These are phyloP conservation scores for Dipodomys stephensi DNA, from an alignment of 2,113 vertebrate species.

Conservation along the genomic window DNA sequence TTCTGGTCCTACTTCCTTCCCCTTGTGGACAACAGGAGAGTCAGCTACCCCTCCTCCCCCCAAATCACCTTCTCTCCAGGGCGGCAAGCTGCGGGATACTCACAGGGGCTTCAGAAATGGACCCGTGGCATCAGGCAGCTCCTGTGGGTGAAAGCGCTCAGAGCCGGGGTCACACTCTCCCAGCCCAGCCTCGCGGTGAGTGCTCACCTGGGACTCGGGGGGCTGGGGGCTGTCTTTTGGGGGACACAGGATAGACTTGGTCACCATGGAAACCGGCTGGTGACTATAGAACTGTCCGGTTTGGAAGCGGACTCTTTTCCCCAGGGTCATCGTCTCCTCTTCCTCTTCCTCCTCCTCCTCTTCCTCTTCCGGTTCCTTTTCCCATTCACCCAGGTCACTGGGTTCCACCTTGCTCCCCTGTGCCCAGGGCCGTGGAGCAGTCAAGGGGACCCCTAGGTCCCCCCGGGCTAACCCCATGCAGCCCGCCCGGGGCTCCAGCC, in stretches of 20 bases:
- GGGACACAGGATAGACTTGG: no score
- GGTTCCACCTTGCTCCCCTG: not conserved
- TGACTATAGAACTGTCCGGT: no score
- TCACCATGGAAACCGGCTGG: no score
- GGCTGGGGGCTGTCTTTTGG: not conserved
- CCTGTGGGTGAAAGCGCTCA: not conserved
- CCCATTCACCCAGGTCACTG: not conserved
- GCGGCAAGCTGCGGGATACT: not conserved
- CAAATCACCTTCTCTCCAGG: not conserved
- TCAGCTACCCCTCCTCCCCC: no score
- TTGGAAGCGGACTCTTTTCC: no score
- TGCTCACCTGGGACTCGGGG: constrained; percentile 15
- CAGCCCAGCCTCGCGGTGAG: accelerated
- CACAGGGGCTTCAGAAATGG: constrained; percentile 6
- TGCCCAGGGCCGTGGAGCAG: accelerated
- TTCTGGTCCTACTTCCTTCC: not conserved
- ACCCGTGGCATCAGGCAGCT: accelerated
- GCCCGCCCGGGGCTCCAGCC: no score
- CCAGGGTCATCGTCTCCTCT: no score
- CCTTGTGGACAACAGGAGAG: no score
- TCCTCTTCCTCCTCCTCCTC: no score
- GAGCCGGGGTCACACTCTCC: no score
- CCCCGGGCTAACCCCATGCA: not conserved
- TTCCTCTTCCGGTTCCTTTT: no score
- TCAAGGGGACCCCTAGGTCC: not conserved